Percentiles rank a stretch among this genome's conserved stretches.
Conservation (phyloP, 2,888 invertebrate genomes). For the Teleiodes luculella region DNA sequence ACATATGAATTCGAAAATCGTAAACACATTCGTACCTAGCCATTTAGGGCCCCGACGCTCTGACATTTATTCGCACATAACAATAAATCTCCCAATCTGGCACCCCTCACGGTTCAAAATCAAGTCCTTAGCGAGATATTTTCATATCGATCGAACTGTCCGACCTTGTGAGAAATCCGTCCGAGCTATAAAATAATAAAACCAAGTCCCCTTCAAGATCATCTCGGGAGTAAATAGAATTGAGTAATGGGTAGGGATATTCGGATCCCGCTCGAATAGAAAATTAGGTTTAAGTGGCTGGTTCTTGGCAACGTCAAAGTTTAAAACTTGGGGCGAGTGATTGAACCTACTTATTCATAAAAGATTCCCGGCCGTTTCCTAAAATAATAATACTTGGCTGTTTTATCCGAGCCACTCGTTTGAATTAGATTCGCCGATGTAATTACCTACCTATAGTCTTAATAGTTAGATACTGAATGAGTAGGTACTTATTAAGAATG, state of each 20-base stretch:
- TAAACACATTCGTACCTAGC: too few relatives aligned
- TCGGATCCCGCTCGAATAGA: slow-evolving; percentile 16
- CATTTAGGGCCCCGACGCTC: too few relatives aligned
- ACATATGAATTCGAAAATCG: too few relatives aligned
- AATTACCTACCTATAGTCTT: too few relatives aligned
- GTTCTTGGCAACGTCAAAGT: slow-evolving; percentile 11
- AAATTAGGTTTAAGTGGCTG: slow-evolving; percentile 20
- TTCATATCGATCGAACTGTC: not conserved
- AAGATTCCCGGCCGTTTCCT: not conserved
- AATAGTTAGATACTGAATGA: too few relatives aligned
- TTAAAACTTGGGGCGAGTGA: not conserved
- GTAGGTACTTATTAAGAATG: too few relatives aligned
- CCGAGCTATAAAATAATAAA: slow-evolving; percentile 20
- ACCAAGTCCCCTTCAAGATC: slow-evolving; percentile 11
- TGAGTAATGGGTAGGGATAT: slow-evolving; percentile 20
- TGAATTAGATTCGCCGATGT: too few relatives aligned
- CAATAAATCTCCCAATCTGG: not conserved
- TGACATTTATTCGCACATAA: not conserved
- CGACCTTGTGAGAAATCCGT: slow-evolving; percentile 12
- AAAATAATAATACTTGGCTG: not conserved
- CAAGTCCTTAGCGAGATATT: too few relatives aligned
- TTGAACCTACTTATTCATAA: slow-evolving; percentile 8
- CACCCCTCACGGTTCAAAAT: not conserved
- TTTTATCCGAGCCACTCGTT: too few relatives aligned
- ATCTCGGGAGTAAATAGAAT: slow-evolving; percentile 19